Base-by-base conservation (phyloP, 2,797 vertebrate genomes). In the Pelochelys cantorii region DNA sequence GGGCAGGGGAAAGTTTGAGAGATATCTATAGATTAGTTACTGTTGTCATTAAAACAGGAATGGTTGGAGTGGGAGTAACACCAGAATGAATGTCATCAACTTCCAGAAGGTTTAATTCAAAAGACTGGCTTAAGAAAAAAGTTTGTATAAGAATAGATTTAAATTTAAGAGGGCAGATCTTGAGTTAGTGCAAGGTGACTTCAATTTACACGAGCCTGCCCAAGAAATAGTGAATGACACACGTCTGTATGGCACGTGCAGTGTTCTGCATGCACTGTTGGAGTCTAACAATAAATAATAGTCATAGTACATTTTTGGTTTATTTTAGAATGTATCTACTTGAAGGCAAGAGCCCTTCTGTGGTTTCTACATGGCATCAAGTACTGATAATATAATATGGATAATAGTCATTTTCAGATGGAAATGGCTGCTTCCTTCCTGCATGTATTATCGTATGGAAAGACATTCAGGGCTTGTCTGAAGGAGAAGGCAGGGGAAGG, bases 1-100 rank as follows among this genome's bases (percentile, higher is more conserved):
- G 89, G 80, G n/a, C 60, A 62, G 8, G 1, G 7, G 1, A 81
- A 81, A 27, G 83, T 29, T 77, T 83, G 80, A 48, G 7, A 78
- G 7, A 13, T 57, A 2, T 4, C 18, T 0, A 0, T 80, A 20
- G 31, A 91, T 14, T 0, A 84, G 1, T 0, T 81, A 54, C 4
- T 57, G 74, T 60, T 37, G 75, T 79, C 10, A 62, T 62, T 65
- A n/a, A 65, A 65, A 65, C 60, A 65, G 5, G 14, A 65, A 65
- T 65, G 29, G 31, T 15, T n/a, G 60, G 7, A 29, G 12, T 2
- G 29, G 2, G 34, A 42, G 52, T 48, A 48, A 8, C 53, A 55
- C 81, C 85, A 81, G 2, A 3, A 53, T 59, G 17, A 77, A 2
- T 52, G 0, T 18, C 84, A 18, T 1, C 4, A 55, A 27, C 77